These are phyloP conservation scores for Patella caerulea DNA, from an alignment of 2,888 invertebrate species.

Conservation along the genomic window DNA sequence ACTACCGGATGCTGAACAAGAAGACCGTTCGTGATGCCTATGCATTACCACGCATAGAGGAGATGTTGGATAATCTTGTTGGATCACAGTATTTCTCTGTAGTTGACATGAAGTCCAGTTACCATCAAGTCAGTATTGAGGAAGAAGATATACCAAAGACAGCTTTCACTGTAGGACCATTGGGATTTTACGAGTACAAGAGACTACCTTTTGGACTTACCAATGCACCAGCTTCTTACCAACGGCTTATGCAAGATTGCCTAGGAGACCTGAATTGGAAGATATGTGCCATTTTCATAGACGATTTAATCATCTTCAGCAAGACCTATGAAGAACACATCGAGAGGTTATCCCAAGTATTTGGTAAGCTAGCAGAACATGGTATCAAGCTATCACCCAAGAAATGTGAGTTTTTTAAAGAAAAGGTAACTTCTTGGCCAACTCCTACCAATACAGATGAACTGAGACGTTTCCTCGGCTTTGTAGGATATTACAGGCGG, in stretches of 20 bases:
- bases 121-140: background rate
- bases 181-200: background rate
- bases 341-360: no score
- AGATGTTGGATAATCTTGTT: constrained; percentile 13
- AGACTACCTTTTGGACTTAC: background rate
- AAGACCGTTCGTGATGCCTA: constrained; percentile 20
- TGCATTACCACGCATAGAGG: constrained; percentile 19
- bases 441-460: constrained; percentile 1
- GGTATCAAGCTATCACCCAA: background rate
- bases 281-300: constrained; percentile 1
- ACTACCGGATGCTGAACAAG: constrained; percentile 19
- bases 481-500: background rate
- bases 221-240: background rate
- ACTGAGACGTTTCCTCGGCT: background rate
- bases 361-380: background rate
- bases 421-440: background rate
- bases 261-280: background rate
- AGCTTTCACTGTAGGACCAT: background rate
- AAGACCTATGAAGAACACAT: background rate
- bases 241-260: constrained; percentile 1
- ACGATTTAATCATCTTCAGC: background rate
- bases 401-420: background rate
- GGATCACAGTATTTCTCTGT: constrained; percentile 14
- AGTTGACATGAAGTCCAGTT: background rate
- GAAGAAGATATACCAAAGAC: constrained; percentile 7